Evolutionary conservation across 1,140 invertebrate genomes (phyloP), one percentile per base, ranked within the genome.

Genomic region (Armadillidium nasatum): DNA sequence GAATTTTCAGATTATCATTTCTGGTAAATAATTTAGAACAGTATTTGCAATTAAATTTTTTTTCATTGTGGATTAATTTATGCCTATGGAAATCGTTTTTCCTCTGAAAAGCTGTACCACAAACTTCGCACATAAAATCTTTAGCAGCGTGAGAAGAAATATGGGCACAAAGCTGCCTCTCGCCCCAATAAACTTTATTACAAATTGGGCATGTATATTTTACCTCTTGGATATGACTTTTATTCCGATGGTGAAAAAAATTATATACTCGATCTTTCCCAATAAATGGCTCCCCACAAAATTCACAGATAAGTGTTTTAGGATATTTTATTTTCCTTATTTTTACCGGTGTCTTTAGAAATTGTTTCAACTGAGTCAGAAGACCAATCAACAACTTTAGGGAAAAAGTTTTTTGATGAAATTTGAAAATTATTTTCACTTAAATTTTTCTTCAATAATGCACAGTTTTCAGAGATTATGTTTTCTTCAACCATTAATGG

Each of bases 301-400:
- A 60, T 60, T 60, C 50, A 60, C 50, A 60, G 19, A 60, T 60
- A 15, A 60, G 19, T 15, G 19, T 19, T 19, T 13, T 15, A 15
- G 50, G 50, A 60, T 60, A 60, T 7, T 60, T 60, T 19, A 60
- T 60, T 60, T 60, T 60, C 7, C 7, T 60, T 19, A 15, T 60
- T 60, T 60, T 13, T 13, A 60, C 11, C 19, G 1, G 7, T 60
- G 4, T 60, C 50, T 4, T 7, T 60, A 15, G 46, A 50, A 50
- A 60, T 60, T 15, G 11, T 60, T 7, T 60, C 50, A 19, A 60
- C 19, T 4, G 50, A 60, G 4, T 19, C 50, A 60, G 50, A 60
- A 60, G 50, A 60, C 50, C 50, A 60, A 60, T 60, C 50, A 60
- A 60, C 50, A 60, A 60, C 50, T 60, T 60, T 60, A 15, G 50